Evolutionary conservation across 1,140 invertebrate species (phyloP), one percentile per base, ranked within the genome.

Genomic region (Antheraea mylitta): DNA sequence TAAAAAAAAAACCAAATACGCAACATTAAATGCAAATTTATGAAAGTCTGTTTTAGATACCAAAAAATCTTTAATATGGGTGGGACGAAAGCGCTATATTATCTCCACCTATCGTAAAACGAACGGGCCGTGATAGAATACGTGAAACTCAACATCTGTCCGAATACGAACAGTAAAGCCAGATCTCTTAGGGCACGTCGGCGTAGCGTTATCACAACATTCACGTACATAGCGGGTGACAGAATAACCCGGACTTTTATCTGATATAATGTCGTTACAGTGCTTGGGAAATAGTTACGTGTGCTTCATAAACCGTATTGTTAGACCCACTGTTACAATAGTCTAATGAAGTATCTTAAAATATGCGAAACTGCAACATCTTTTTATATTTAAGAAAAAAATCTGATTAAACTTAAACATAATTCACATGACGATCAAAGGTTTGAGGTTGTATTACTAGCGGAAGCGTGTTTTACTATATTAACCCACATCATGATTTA

Each of bases 271-370:
- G 19, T 22, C 19, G 60, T 61, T 36, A 22, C 10, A 19, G 60
- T 61, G 60, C 60, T 61, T 53, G 60, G 60, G 60, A 61, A 61
- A 61, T 61, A 30, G 60, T 61, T 61, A 30, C 19, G 19, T 30
- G 18, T 30, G 60, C 19, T 30, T 61, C 60, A 22, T 36, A 13
- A 22, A 8, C 60, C 60, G 60, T 53, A 53, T 53, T 53, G 45
- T 53, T 53, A 53, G 10, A 16, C 45, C 45, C 11, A 53, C 45
- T n/a, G 10, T 53, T 16, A 53, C 45, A 53, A 53, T 13, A 13
- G 11, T 16, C 45, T 16, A 53, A 53, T 53, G 45, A 53, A 1
- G 10, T 53, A 53, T 53, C 11, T 9, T 42, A 2, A 42, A 11
- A 30, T 30, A 4, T 30, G 22, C 22, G 1, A 30, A 30, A 30